Evolutionary conservation across 2,113 vertebrate species (phyloP).

Genomic region (Hipposideros armiger): DNA sequence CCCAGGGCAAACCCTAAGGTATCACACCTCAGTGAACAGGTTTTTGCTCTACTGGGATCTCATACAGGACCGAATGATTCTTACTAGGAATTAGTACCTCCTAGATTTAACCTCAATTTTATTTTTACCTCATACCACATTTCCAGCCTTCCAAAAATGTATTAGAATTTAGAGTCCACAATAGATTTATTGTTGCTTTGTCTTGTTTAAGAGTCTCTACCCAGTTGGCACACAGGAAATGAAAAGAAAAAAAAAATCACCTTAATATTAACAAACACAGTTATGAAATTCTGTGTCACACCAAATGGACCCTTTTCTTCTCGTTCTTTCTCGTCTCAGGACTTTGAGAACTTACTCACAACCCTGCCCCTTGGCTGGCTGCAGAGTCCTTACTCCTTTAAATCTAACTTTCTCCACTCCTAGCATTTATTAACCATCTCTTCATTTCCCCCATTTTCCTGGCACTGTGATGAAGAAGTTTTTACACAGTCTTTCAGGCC

Average conservation of each 20-base stretch:
- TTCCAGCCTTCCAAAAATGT: constrained; percentile 30
- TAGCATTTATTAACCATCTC: background rate
- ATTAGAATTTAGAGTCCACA: background rate
- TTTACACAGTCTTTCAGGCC: background rate
- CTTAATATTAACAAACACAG: background rate
- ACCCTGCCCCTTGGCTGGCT: background rate
- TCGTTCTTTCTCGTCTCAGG: background rate
- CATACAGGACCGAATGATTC: background rate
- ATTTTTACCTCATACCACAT: constrained; percentile 33
- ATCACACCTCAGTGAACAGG: background rate
- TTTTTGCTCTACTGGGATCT: background rate
- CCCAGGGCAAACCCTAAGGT: background rate
- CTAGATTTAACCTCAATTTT: constrained; percentile 32
- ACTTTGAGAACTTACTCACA: background rate
- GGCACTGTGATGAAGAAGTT: background rate
- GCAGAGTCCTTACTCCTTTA: background rate
- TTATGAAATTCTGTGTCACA: background rate
- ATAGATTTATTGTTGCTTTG: background rate
- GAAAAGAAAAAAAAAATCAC: background rate
- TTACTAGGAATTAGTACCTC: constrained; percentile 27
- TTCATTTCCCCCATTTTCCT: background rate
- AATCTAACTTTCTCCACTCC: background rate
- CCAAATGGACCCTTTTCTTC: background rate
- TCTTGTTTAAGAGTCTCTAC: constrained; percentile 20
- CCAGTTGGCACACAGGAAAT: background rate